Conservation (phyloP, 2,888 invertebrate species). For the Drosophila picticornis region DNA sequence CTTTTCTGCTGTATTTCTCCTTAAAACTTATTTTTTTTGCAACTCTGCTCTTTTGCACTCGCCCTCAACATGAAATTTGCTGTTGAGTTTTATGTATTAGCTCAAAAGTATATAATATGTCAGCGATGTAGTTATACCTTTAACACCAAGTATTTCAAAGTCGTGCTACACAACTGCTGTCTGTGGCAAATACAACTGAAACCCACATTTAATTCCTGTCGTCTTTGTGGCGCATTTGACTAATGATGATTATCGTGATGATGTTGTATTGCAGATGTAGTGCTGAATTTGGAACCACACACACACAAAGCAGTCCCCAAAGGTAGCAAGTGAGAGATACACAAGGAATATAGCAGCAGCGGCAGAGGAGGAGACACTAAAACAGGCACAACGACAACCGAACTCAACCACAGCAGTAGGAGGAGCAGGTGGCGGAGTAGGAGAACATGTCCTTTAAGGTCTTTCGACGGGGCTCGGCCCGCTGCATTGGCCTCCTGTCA, state of each 20-base stretch:
- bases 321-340: slow-evolving; percentile 2
- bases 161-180: neutral
- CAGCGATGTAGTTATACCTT: neutral
- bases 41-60: neutral
- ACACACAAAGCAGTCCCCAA: neutral
- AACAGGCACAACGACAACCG: slow-evolving; percentile 1
- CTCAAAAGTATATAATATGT: neutral
- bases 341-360: neutral
- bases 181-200: neutral
- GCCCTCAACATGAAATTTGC: neutral
- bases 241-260: slow-evolving; percentile 10
- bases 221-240: slow-evolving; percentile 3
- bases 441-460: slow-evolving; percentile 84
- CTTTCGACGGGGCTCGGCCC: slow-evolving; percentile 85
- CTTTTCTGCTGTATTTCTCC: neutral
- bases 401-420: slow-evolving; percentile 7
- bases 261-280: slow-evolving; percentile 53
- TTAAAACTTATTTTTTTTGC: neutral
- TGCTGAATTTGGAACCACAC: slow-evolving; percentile 2
- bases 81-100: neutral
- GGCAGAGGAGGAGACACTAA: neutral
- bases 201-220: slow-evolving; percentile 1
- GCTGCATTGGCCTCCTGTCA: slow-evolving; percentile 84
- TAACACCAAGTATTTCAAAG: neutral
- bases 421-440: neutral